Evolutionary conservation across 2,888 invertebrate genomes (phyloP), one percentile per base, ranked within the genome.

Genomic region (Acrobeloides nanus): DNA sequence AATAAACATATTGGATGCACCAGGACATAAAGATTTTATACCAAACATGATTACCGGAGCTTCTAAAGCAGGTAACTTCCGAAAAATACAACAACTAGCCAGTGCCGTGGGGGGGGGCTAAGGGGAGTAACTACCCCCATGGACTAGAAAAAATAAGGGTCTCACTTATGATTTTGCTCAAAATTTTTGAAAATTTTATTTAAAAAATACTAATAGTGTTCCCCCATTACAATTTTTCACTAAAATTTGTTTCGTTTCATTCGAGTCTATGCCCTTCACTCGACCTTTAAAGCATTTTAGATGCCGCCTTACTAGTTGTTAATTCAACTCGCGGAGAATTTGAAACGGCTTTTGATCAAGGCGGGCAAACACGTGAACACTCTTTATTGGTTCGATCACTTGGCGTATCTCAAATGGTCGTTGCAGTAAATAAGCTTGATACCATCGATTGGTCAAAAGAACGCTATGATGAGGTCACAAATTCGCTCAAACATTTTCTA

Each of bases 21-120:
- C 97, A 0, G 97, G 97, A 0, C 97, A 99, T 76, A 90, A 88
- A 74, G 97, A 99, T 75, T 97, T 99, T 73, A 95, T 97, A 73
- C 95, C 97, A 1, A 95, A 97, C 71, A 97, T 99, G 95, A 97
- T 99, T 62, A 87, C 87, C 12, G 79, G 78, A 77, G 51, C 29
- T 53, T 20, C 20, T 18, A 39, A 12, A 15, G 37, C 17, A 12
- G n/a, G n/a, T n/a, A n/a, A n/a, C n/a, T n/a, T n/a, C n/a, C n/a
- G n/a, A n/a, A n/a, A n/a, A n/a, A n/a, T n/a, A n/a, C n/a, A n/a
- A n/a, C n/a, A n/a, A n/a, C n/a, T n/a, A n/a, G n/a, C n/a, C n/a
- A n/a, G n/a, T n/a, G n/a, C n/a, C n/a, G n/a, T n/a, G n/a, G n/a
- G n/a, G n/a, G n/a, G n/a, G n/a, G n/a, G n/a, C n/a, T n/a, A n/a